A percentile compares a stretch with the other conserved stretches of the same genome.
Evolutionary conservation across 2,888 invertebrate species (phyloP).

Genomic region (Andrena dorsata): DNA sequence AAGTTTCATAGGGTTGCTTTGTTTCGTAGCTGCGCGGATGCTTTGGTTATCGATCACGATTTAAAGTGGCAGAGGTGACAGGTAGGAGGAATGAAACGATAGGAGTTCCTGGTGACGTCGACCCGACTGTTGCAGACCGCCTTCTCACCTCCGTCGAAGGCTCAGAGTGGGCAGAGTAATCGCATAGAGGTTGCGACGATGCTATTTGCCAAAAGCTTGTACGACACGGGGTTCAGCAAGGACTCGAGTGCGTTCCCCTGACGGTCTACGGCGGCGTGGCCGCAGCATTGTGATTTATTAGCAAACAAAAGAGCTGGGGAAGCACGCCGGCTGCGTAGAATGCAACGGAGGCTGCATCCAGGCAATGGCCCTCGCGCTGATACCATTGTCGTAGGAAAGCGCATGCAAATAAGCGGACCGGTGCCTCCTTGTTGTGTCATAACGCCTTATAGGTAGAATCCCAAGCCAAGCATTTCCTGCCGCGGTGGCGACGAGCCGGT

Average conservation of each 20-base stretch:
- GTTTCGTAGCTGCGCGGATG: background rate
- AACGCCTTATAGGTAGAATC: constrained; percentile 78
- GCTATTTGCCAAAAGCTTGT: background rate
- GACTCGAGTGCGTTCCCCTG: background rate
- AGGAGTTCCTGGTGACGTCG: too few relatives aligned
- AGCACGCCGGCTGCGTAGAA: constrained; percentile 13
- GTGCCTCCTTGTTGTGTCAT: constrained; percentile 74
- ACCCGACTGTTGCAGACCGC: too few relatives aligned
- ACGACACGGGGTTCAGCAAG: constrained; percentile 14
- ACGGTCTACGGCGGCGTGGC: background rate
- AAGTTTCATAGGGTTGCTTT: background rate
- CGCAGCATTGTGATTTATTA: constrained; percentile 41
- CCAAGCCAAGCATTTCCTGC: constrained; percentile 71
- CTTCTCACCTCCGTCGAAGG: background rate
- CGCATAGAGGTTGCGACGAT: background rate
- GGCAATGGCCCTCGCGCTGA: constrained; percentile 63
- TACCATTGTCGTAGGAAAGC: constrained; percentile 77
- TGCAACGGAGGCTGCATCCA: constrained; percentile 44
- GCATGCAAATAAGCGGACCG: constrained; percentile 78
- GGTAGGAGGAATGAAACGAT: too few relatives aligned
- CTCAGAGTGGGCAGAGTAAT: background rate
- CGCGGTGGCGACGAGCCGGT: constrained; percentile 62
- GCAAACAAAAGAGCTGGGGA: constrained; percentile 33
- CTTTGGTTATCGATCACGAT: too few relatives aligned
- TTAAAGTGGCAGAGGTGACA: too few relatives aligned